Evolutionary conservation across 2,888 invertebrate species (phyloP).

Genomic region (Urechis unicinctus): DNA sequence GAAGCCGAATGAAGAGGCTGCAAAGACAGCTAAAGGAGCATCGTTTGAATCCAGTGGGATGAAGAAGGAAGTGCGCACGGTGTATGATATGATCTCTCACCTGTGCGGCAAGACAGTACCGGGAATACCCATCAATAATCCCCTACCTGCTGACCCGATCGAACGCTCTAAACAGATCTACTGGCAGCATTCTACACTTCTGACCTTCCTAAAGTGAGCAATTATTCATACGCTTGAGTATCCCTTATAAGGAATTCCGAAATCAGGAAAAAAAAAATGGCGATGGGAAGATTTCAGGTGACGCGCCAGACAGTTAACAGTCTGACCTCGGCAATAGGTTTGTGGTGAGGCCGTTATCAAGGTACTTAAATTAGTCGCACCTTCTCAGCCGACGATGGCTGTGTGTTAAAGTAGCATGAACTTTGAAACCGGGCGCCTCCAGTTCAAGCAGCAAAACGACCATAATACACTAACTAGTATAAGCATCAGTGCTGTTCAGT

Average conservation of each 20-base stretch:
- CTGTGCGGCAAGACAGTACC: constrained; percentile 41
- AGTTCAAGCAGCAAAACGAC: too few relatives aligned
- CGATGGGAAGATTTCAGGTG: background rate
- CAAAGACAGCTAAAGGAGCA: constrained; percentile 16
- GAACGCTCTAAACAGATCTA: constrained; percentile 48
- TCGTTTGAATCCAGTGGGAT: constrained; percentile 26
- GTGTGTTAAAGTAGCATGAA: too few relatives aligned
- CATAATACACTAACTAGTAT: too few relatives aligned
- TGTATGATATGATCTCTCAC: constrained; percentile 49
- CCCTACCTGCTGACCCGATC: constrained; percentile 40
- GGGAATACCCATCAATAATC: constrained; percentile 44
- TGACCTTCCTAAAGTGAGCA: constrained; percentile 46
- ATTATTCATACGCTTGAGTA: background rate
- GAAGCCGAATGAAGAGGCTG: constrained; percentile 23
- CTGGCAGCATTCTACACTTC: constrained; percentile 50
- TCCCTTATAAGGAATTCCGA: too few relatives aligned
- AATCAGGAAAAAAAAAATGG: background rate
- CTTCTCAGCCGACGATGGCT: too few relatives aligned
- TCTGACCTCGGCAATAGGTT: too few relatives aligned
- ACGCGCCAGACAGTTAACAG: background rate
- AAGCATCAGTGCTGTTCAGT: too few relatives aligned
- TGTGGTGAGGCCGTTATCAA: too few relatives aligned
- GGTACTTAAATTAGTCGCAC: too few relatives aligned
- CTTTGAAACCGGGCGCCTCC: too few relatives aligned
- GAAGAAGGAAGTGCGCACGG: constrained; percentile 45